Percentiles rank a stretch among this genome's conserved stretches.
Conservation (phyloP, 2,888 invertebrate species). For the Campoplex nolae region DNA sequence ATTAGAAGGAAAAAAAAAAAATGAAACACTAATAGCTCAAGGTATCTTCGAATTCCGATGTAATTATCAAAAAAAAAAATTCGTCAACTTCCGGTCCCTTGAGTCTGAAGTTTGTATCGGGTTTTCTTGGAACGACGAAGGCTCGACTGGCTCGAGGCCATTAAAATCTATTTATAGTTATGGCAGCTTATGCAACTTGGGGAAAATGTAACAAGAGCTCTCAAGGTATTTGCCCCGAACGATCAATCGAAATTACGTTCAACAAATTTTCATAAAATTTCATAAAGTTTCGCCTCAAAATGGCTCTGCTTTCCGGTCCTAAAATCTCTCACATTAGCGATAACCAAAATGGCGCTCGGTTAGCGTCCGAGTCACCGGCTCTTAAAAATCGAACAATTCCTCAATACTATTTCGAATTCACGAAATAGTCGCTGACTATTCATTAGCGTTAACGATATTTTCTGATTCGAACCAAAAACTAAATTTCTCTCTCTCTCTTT, state of each 20-base stretch:
- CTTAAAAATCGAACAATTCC: background rate
- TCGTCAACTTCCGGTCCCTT: constrained; percentile 9
- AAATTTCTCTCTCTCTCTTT: too few species aligned
- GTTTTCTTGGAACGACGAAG: constrained; percentile 10
- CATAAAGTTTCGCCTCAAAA: constrained; percentile 1
- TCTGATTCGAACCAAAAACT: background rate
- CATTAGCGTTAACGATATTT: background rate
- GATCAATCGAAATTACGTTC: background rate
- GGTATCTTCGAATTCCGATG: background rate
- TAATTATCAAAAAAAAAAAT: background rate
- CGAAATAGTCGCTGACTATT: background rate
- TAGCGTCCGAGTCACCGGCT: background rate
- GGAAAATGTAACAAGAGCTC: constrained; percentile 30
- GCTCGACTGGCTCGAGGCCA: constrained; percentile 43
- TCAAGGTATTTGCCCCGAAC: background rate
- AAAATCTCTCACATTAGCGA: background rate
- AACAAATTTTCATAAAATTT: background rate
- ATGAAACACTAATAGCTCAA: constrained; percentile 2
- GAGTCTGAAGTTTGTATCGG: background rate
- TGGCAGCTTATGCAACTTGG: constrained; percentile 44
- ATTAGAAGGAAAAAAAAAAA: background rate
- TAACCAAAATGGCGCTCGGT: background rate
- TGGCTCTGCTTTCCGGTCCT: background rate
- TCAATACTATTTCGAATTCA: background rate
- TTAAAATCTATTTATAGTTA: constrained; percentile 18